phyloP scores from a whole-genome alignment of 2,797 vertebrate genomes.

The Helostoma temminkii region DNA sequence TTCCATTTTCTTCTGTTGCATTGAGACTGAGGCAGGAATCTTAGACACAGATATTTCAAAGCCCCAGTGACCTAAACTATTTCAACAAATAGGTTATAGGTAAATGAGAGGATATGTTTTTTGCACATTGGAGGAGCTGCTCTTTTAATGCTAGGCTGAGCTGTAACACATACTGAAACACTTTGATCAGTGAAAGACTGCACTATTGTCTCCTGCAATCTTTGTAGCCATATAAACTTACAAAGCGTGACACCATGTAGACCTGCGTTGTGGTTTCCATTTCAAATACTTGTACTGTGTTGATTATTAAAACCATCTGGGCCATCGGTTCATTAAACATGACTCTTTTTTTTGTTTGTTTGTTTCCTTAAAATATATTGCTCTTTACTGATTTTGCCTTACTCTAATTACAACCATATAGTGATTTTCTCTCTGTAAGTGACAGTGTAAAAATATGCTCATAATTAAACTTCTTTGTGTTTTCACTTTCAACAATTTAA shows the following conservation, averaged over 20 bases:
- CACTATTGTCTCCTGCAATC: conserved; percentile 49
- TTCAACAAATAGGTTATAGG: background rate
- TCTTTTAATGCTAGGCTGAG: conserved; percentile 13
- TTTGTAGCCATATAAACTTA: conserved; percentile 46
- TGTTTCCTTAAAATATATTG: conserved; percentile 22
- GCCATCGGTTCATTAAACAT: conserved; percentile 25
- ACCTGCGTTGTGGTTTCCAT: conserved; percentile 57
- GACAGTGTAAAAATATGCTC: background rate
- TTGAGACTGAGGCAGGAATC: background rate
- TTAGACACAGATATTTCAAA: background rate
- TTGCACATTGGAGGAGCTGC: background rate
- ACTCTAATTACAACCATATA: background rate
- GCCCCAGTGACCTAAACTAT: background rate
- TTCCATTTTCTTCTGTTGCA: background rate
- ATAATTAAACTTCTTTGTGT: conserved; percentile 10
- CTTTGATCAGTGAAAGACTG: conserved; percentile 50
- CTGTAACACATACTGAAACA: conserved; percentile 15
- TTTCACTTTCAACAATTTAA: background rate
- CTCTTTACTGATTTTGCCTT: conserved; percentile 21
- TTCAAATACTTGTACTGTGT: conserved; percentile 49
- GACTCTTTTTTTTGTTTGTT: conserved; percentile 9
- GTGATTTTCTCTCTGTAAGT: conserved; percentile 22
- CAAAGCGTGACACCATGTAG: conserved; percentile 31
- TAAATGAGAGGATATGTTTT: conserved; percentile 21
- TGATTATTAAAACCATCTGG: conserved; percentile 61